Evolutionary conservation across 2,113 vertebrate genomes (phyloP).

Genomic region (Prionailurus bengalensis): DNA sequence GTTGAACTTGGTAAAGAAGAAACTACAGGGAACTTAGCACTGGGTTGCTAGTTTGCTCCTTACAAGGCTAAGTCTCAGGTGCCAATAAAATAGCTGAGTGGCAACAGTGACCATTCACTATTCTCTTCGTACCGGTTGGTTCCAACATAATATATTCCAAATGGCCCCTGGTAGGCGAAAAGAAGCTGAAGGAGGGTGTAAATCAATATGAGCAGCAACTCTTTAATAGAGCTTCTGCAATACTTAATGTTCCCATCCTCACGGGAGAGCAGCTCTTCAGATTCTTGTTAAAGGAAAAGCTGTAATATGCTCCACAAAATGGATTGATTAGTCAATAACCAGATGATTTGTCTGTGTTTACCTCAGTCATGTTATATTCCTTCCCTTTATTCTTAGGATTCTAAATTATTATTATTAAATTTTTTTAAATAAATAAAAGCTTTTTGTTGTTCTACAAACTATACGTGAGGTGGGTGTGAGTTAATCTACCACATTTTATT

Average conservation of each 20-base stretch:
- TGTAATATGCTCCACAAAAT: not conserved
- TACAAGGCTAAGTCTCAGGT: not conserved
- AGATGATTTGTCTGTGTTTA: constrained; percentile 43
- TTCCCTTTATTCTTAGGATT: not conserved
- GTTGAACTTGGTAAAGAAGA: not conserved
- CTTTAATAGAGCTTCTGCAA: constrained; percentile 4
- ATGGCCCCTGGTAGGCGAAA: not conserved
- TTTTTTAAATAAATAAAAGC: not conserved
- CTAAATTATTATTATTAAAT: not conserved
- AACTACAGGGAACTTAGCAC: not conserved
- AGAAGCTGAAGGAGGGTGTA: not conserved
- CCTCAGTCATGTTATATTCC: not conserved
- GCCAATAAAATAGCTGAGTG: not conserved
- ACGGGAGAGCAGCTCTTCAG: not conserved
- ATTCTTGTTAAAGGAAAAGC: constrained; percentile 1
- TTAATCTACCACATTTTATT: not conserved
- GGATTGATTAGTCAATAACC: not conserved
- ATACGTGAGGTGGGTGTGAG: not conserved
- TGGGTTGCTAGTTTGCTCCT: not conserved
- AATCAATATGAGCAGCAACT: constrained; percentile 55
- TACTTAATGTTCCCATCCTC: not conserved
- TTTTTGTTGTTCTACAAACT: not conserved
- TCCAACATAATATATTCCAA: constrained; percentile 37
- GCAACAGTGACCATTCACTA: not conserved
- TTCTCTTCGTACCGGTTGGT: not conserved